Conservation (phyloP, 2,797 vertebrate species). For the Lepus oiostolus region DNA sequence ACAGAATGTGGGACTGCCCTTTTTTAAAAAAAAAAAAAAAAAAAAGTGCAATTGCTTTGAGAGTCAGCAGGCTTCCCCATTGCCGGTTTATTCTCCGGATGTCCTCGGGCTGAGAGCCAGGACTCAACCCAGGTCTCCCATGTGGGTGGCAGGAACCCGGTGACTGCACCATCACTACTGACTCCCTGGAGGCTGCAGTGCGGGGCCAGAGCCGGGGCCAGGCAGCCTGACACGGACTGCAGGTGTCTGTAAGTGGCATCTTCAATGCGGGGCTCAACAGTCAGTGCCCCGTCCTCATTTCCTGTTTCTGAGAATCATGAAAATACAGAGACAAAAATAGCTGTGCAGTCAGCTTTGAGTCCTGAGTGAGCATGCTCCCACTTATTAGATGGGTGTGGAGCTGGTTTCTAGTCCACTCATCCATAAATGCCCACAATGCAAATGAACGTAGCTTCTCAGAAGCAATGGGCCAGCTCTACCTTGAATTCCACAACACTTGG, state of each 20-base stretch:
- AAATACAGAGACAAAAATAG: constrained; percentile 5
- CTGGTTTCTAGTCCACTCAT: constrained; percentile 9
- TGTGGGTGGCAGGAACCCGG: too few relatives aligned
- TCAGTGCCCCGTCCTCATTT: neutral
- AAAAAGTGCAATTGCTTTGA: too few relatives aligned
- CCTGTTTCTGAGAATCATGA: neutral
- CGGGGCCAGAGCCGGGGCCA: too few relatives aligned
- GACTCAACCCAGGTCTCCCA: too few relatives aligned
- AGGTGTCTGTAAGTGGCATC: too few relatives aligned
- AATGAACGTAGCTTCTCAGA: neutral
- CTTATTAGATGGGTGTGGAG: neutral
- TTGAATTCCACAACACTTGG: neutral
- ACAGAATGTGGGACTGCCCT: neutral
- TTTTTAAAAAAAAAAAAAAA: neutral
- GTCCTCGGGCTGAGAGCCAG: too few relatives aligned
- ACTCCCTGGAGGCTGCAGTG: too few relatives aligned
- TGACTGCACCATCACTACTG: too few relatives aligned
- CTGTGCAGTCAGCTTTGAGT: neutral
- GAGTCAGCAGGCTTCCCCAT: too few relatives aligned
- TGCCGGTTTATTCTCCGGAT: too few relatives aligned
- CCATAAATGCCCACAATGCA: neutral
- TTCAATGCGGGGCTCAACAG: too few relatives aligned
- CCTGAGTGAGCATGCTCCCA: constrained; percentile 21
- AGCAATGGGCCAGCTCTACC: neutral
- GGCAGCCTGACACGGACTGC: too few relatives aligned